phyloP scores from a whole-genome alignment of 2,888 invertebrate species.

The Drosophila engyochracea region DNA sequence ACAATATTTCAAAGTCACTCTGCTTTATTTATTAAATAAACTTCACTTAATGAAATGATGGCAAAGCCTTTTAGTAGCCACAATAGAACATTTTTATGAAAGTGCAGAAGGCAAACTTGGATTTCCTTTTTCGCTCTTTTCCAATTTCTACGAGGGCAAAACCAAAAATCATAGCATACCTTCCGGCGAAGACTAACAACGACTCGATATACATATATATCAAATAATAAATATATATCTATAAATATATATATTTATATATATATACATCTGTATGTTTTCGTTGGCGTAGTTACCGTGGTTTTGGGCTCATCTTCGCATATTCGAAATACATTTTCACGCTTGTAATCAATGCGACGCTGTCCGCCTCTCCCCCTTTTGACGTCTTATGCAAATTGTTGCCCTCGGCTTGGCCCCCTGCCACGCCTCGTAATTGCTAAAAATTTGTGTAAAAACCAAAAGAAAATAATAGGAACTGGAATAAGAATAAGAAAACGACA shows the following conservation, averaged over 20 bases:
- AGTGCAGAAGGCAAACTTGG: slow-evolving; percentile 6
- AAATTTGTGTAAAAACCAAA: slow-evolving; percentile 52
- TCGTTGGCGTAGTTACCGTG: slow-evolving; percentile 26
- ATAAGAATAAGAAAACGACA: slow-evolving; percentile 57
- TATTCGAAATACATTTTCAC: slow-evolving; percentile 75
- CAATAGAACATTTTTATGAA: slow-evolving; percentile 3
- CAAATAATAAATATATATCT: slow-evolving; percentile 8
- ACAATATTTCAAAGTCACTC: neutral
- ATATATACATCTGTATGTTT: slow-evolving; percentile 1
- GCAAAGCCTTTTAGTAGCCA: slow-evolving; percentile 14
- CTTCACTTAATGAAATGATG: slow-evolving; percentile 13
- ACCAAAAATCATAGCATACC: slow-evolving; percentile 65
- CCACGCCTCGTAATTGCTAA: slow-evolving; percentile 69
- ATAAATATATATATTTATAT: slow-evolving; percentile 4
- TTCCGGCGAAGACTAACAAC: slow-evolving; percentile 57
- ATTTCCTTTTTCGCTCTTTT: slow-evolving; percentile 4
- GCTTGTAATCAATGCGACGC: slow-evolving; percentile 73
- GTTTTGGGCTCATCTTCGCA: slow-evolving; percentile 43
- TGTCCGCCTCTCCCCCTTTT: neutral
- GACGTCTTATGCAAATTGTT: slow-evolving; percentile 72
- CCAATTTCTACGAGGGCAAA: slow-evolving; percentile 7
- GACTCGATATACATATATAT: slow-evolving; percentile 25
- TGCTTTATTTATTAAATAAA: neutral
- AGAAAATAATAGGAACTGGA: slow-evolving; percentile 35
- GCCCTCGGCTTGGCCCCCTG: slow-evolving; percentile 50